Evolutionary conservation across 1,140 invertebrate species (phyloP), one percentile per base, ranked within the genome.

Genomic region (Lethocerus indicus): DNA sequence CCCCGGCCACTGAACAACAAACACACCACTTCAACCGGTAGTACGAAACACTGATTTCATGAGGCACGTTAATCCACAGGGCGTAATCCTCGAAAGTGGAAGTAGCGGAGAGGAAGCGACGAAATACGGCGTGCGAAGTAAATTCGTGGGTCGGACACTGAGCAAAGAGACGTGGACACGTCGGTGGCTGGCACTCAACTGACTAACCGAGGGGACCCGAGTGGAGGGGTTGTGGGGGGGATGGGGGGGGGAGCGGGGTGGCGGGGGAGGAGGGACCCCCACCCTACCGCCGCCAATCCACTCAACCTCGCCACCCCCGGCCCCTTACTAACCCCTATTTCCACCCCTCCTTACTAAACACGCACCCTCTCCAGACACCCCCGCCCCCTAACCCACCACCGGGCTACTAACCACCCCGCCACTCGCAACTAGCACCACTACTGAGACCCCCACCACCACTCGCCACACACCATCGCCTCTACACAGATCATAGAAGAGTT

Each of bases 341-440:
- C 16, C 12, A 39, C 35, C 48, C 24, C 26, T 41, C 49, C 41
- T 50, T 42, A 44, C 44, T 42, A 44, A 50, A 29, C 49, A 50
- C 49, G 41, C 49, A 50, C 49, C 41, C 36, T 28, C 45, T n/a
- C 47, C 44, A 51, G 53, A 55, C 50, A 55, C 54, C 52, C 52
- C 49, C 49, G 55, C 49, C 51, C 54, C n/a, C n/a, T n/a, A n/a
- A n/a, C n/a, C n/a, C n/a, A n/a, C n/a, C n/a, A n/a, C n/a, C n/a
- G n/a, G n/a, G n/a, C n/a, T n/a, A n/a, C n/a, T n/a, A n/a, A n/a
- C n/a, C n/a, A n/a, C n/a, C n/a, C n/a, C n/a, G n/a, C n/a, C n/a
- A n/a, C n/a, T n/a, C n/a, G n/a, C n/a, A n/a, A n/a, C n/a, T n/a
- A n/a, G n/a, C n/a, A n/a, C n/a, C n/a, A n/a, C n/a, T n/a, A n/a